Conservation (phyloP, 2,113 vertebrate species). For the Lagopus leucura region DNA sequence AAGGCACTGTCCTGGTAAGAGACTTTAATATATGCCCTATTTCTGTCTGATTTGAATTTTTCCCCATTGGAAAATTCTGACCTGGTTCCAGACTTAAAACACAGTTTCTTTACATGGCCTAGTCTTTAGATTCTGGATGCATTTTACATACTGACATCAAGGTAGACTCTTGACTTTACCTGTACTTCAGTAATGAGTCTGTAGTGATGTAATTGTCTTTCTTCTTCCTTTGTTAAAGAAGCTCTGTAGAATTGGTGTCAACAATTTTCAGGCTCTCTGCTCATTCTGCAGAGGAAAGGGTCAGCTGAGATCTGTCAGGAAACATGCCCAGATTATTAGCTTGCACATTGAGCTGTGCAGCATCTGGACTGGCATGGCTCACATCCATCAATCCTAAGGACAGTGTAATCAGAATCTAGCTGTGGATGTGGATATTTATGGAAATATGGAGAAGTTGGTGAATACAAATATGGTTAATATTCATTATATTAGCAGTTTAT, state of each 20-base stretch:
- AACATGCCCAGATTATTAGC: neutral
- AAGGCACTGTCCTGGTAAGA: neutral
- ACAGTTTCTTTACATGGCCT: accelerated
- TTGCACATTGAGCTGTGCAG: neutral
- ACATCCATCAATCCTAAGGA: neutral
- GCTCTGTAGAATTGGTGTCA: neutral
- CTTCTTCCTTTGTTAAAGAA: neutral
- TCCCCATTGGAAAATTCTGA: neutral
- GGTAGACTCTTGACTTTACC: neutral
- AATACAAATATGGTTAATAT: neutral
- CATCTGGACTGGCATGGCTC: neutral
- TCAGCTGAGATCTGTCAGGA: accelerated
- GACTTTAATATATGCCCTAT: neutral
- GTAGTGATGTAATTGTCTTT: neutral
- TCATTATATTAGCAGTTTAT: neutral
- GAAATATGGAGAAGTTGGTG: neutral
- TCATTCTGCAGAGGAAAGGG: neutral
- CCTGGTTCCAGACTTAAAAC: neutral
- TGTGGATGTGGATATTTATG: neutral
- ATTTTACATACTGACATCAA: neutral
- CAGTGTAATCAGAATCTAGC: neutral
- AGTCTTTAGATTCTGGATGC: neutral
- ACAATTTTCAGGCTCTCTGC: neutral
- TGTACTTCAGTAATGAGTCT: neutral
- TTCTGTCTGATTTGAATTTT: neutral